A percentile compares a stretch with the other conserved stretches of the same genome.
Evolutionary conservation across 2,888 invertebrate genomes (phyloP).

Genomic region (Chaitophorus viminalis): DNA sequence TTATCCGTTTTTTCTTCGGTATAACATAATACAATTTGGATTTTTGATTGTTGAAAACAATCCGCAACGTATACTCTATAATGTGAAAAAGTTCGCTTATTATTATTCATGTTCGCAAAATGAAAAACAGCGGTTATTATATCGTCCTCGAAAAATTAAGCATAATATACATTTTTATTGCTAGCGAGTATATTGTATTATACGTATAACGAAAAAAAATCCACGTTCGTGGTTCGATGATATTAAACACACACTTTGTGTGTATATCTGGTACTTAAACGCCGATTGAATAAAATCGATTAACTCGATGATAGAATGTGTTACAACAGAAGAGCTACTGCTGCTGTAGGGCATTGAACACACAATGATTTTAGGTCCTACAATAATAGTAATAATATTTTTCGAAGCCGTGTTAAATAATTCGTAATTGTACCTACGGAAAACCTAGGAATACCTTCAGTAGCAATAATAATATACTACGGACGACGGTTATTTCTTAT

Average conservation of each 20-base stretch:
- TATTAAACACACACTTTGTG: not conserved
- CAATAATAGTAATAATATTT: not conserved
- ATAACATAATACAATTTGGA: too few relatives aligned
- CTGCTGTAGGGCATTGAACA: not conserved
- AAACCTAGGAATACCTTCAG: not conserved
- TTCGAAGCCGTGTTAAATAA: not conserved
- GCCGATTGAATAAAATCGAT: not conserved
- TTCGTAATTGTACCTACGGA: not conserved
- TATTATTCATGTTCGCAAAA: not conserved
- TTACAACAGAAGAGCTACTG: not conserved
- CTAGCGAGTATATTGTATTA: not conserved
- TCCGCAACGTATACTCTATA: too few relatives aligned
- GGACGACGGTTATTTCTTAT: not conserved
- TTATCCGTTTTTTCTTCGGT: too few relatives aligned
- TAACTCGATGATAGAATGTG: not conserved
- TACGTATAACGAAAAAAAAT: not conserved
- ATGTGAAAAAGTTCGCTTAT: not conserved
- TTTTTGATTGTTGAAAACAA: too few relatives aligned
- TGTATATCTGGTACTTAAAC: not conserved
- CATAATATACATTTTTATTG: not conserved
- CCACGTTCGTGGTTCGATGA: not conserved
- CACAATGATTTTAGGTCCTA: not conserved
- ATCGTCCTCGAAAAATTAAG: not conserved
- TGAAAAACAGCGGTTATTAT: not conserved
- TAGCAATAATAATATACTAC: too few relatives aligned